phyloP scores from a whole-genome alignment of 2,888 invertebrate genomes.

The Hirtodrosophila trivittata region DNA sequence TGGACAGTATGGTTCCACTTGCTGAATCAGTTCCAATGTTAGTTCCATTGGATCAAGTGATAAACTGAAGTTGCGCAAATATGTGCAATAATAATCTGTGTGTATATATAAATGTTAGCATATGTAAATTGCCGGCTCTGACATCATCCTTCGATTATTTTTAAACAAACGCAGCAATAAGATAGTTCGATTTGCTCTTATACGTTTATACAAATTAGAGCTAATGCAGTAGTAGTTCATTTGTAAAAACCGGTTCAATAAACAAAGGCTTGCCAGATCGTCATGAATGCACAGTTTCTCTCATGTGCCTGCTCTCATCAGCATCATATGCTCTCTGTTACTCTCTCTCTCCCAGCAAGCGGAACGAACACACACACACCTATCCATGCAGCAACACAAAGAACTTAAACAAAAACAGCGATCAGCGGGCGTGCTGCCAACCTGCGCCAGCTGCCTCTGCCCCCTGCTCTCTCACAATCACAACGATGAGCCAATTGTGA shows the following conservation, averaged over 20 bases:
- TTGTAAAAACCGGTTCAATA: conserved; percentile 51
- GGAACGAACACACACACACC: conserved; percentile 24
- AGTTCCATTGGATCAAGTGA: conserved; percentile 16
- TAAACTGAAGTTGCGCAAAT: neutral
- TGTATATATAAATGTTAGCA: neutral
- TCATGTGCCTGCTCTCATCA: conserved; percentile 11
- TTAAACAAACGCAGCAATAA: conserved; percentile 19
- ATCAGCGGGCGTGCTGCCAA: conserved; percentile 27
- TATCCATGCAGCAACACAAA: conserved; percentile 53
- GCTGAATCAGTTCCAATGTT: conserved; percentile 31
- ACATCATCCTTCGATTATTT: conserved; percentile 40
- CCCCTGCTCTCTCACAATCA: conserved; percentile 35
- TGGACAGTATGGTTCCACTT: conserved; percentile 22
- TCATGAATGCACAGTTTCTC: conserved; percentile 20
- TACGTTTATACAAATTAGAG: conserved; percentile 8
- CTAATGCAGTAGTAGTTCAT: conserved; percentile 42
- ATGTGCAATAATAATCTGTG: conserved; percentile 5
- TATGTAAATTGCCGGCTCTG: conserved; percentile 43
- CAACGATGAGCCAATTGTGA: conserved; percentile 87
- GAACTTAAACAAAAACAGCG: conserved; percentile 35
- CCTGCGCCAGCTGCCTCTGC: conserved; percentile 62
- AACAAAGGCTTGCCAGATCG: conserved; percentile 54
- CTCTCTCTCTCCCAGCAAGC: conserved; percentile 35
- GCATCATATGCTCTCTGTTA: conserved; percentile 23
- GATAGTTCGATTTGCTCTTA: conserved; percentile 39